These are phyloP conservation scores for Ondatra zibethicus DNA, from an alignment of 2,113 vertebrate species.

Conservation along the genomic window DNA sequence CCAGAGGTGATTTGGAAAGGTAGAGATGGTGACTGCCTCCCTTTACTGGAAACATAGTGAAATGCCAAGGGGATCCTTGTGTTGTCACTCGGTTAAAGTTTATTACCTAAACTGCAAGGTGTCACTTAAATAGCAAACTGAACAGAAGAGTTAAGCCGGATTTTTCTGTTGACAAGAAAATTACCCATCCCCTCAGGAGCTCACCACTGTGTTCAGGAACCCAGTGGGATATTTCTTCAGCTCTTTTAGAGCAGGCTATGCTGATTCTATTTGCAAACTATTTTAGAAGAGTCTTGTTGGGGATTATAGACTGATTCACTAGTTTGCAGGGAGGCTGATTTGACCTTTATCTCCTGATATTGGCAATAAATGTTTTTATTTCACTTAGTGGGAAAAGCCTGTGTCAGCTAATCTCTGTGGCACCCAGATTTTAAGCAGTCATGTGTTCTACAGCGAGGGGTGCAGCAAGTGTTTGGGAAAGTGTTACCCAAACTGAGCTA, in stretches of 20 bases:
- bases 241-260: constrained; percentile 36
- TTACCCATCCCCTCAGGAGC: constrained; percentile 17
- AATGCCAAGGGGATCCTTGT: background rate
- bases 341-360: constrained; percentile 45
- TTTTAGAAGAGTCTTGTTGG: constrained; percentile 45
- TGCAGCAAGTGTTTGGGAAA: background rate
- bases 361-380: constrained; percentile 55
- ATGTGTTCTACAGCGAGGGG: background rate
- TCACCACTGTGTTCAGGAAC: constrained; percentile 54
- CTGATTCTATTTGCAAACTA: background rate
- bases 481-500: background rate
- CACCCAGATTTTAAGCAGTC: constrained; percentile 51
- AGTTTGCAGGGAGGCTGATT: constrained; percentile 7
- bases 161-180: constrained; percentile 69
- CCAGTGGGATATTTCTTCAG: background rate
- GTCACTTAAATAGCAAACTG: constrained; percentile 47
- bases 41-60: background rate
- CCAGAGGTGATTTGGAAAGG: background rate
- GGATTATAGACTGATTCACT: background rate
- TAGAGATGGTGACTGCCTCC: background rate
- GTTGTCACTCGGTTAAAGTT: constrained; percentile 64
- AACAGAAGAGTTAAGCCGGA: constrained; percentile 61
- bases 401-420: constrained; percentile 44
- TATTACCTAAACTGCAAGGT: constrained; percentile 55
- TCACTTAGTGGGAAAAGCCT: constrained; percentile 56